Evolutionary conservation across 2,888 invertebrate genomes (phyloP), one percentile per base, ranked within the genome.

Genomic region (Phaonia tiefii): DNA sequence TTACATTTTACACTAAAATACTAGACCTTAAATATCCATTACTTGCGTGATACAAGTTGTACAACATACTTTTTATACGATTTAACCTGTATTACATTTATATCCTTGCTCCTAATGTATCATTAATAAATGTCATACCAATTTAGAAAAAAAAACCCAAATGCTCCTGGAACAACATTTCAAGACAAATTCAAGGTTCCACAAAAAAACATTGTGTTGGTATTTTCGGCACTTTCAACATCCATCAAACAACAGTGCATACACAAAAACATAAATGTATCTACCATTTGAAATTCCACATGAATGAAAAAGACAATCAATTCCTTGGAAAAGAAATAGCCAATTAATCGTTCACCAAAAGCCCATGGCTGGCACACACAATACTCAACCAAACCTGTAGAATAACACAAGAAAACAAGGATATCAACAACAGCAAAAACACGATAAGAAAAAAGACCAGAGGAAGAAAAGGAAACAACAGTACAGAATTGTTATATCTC

Each of bases 331-430:
- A 71, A 75, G 44, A 72, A 77, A 58, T 37, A 66, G 77, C 77
- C 80, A 80, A 80, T 77, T 80, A 80, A 80, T 80, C 70, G 77
- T 71, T 51, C 37, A 44, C 67, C 71, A 75, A 81, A 71, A 58
- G 17, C 60, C 60, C 20, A 39, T n/a, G 11, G 17, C 60, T 39
- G 1, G 39, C 20, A 54, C 22, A 54, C 54, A 54, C 8, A 20
- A n/a, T 1, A 22, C 20, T 11, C 22, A 22, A 54, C 3, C 4
- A 5, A 13, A 60, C 17, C 25, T 5, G 26, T n/a, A 60, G 17
- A 17, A 31, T 8, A 60, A 37, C 8, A 31, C 31, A 31, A 37
- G 20, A 60, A 11, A 20, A 10, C 37, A 60, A 70, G n/a, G 66
- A 71, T 26, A 70, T 42, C 65, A 31, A 44, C 60, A 54, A 44